These are phyloP conservation scores for Drosophila percnosoma DNA, from an alignment of 2,888 invertebrate genomes.

Conservation along the genomic window DNA sequence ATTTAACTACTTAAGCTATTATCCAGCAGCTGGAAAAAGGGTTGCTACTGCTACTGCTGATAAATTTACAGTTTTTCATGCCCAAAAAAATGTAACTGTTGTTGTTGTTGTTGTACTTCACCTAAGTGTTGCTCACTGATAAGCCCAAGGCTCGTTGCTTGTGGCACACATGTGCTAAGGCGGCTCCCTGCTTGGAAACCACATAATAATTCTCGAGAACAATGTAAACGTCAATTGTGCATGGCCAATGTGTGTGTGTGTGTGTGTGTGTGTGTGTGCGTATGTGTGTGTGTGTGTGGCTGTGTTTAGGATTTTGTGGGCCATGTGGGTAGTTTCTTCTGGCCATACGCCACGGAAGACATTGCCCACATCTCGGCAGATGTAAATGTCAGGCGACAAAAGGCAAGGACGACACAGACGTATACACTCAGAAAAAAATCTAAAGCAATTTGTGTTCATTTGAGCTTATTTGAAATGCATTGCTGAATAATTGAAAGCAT, in stretches of 20 bases:
- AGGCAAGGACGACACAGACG: slow-evolving; percentile 28
- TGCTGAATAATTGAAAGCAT: not conserved
- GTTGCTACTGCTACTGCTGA: slow-evolving; percentile 54
- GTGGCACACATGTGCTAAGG: slow-evolving; percentile 45
- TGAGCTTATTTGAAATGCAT: not conserved
- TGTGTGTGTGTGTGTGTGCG: slow-evolving; percentile 13
- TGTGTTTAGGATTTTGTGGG: slow-evolving; percentile 11
- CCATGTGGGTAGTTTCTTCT: slow-evolving; percentile 68
- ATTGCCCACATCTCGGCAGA: slow-evolving; percentile 67
- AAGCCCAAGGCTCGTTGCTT: slow-evolving; percentile 47
- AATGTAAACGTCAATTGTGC: slow-evolving; percentile 78
- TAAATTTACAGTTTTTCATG: slow-evolving; percentile 64
- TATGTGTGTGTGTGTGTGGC: slow-evolving; percentile 14
- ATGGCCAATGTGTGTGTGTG: slow-evolving; percentile 57
- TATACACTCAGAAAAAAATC: not conserved
- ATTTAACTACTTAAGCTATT: slow-evolving; percentile 72
- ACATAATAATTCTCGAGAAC: slow-evolving; percentile 83
- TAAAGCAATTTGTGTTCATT: fast-evolving
- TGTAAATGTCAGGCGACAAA: slow-evolving; percentile 62
- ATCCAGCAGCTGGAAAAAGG: slow-evolving; percentile 36
- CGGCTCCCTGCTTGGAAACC: slow-evolving; percentile 76
- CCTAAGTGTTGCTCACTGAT: slow-evolving; percentile 68
- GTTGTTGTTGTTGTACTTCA: slow-evolving; percentile 45
- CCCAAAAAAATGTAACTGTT: slow-evolving; percentile 37
- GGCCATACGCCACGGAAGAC: slow-evolving; percentile 56